These are phyloP conservation scores for Nymphalis c-album DNA, from an alignment of 2,888 invertebrate species.

Conservation along the genomic window DNA sequence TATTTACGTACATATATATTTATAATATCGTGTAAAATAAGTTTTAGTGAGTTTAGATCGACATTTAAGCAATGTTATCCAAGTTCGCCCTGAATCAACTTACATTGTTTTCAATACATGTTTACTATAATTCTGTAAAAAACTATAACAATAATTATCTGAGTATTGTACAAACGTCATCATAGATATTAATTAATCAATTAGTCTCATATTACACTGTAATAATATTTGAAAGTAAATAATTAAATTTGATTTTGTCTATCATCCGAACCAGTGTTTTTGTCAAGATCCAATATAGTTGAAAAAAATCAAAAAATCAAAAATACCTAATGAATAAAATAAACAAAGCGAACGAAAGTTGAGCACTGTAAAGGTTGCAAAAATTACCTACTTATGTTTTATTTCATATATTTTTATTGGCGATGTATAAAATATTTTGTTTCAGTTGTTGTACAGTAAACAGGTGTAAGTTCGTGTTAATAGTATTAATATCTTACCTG, in stretches of 20 bases:
- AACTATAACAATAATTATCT: slow-evolving; percentile 9
- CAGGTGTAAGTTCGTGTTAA: slow-evolving; percentile 19
- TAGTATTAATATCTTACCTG: slow-evolving; percentile 36
- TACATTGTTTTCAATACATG: slow-evolving; percentile 41
- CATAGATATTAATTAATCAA: too few relatives aligned
- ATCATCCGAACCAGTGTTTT: too few relatives aligned
- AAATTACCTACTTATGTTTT: neutral
- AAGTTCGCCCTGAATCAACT: slow-evolving; percentile 42
- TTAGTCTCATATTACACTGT: too few relatives aligned
- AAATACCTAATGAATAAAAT: too few relatives aligned
- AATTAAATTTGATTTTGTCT: too few relatives aligned
- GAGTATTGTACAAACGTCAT: neutral
- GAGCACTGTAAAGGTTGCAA: too few relatives aligned
- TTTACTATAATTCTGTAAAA: slow-evolving; percentile 39
- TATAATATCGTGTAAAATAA: slow-evolving; percentile 1
- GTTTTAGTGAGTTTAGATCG: slow-evolving; percentile 19
- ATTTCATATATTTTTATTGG: neutral
- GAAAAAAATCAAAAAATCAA: too few relatives aligned
- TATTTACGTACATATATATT: slow-evolving; percentile 20
- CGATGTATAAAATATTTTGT: neutral
- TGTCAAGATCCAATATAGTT: too few relatives aligned
- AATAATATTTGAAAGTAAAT: too few relatives aligned
- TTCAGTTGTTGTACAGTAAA: slow-evolving; percentile 5
- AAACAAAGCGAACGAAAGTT: too few relatives aligned
- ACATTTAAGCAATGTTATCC: slow-evolving; percentile 14